Conservation (phyloP, 2,888 invertebrate genomes). For the Dimorphilus gyrociliatus region DNA sequence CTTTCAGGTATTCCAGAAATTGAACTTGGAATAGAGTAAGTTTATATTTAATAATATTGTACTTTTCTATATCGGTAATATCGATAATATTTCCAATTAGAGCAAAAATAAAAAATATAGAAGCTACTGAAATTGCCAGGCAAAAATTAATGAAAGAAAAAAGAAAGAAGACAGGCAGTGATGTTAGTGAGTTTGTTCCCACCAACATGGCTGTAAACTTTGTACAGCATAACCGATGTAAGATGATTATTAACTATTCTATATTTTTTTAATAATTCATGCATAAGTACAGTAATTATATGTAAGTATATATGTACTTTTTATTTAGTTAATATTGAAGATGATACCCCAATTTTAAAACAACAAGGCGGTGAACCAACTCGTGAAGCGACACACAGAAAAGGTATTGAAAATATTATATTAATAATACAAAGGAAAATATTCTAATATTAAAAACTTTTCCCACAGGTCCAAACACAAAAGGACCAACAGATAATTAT, state of each 20-base stretch:
- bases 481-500: slow-evolving; percentile 89
- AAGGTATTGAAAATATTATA: too few species aligned
- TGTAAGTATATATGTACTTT: too few species aligned
- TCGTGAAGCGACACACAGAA: too few species aligned
- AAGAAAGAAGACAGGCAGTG: slow-evolving; percentile 74
- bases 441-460: background rate
- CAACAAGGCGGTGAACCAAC: too few species aligned
- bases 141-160: slow-evolving; percentile 72
- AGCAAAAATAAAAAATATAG: slow-evolving; percentile 93
- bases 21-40: slow-evolving; percentile 84
- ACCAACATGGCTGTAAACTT: slow-evolving; percentile 97
- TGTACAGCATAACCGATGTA: slow-evolving; percentile 87
- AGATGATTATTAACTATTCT: too few species aligned
- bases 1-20: slow-evolving; percentile 97
- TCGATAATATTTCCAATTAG: too few species aligned
- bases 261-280: too few species aligned
- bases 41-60: too few species aligned
- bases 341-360: slow-evolving; percentile 27
- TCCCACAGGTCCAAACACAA: slow-evolving; percentile 43
- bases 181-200: slow-evolving; percentile 76
- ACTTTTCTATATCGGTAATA: too few species aligned
- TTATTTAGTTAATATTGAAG: slow-evolving; percentile 83
- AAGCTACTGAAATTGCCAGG: slow-evolving; percentile 96
- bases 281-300: too few species aligned
- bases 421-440: too few species aligned